Percentiles rank a stretch among this genome's conserved stretches.
phyloP scores from a whole-genome alignment of 2,797 vertebrate genomes.

The Cirrhinus molitorella region DNA sequence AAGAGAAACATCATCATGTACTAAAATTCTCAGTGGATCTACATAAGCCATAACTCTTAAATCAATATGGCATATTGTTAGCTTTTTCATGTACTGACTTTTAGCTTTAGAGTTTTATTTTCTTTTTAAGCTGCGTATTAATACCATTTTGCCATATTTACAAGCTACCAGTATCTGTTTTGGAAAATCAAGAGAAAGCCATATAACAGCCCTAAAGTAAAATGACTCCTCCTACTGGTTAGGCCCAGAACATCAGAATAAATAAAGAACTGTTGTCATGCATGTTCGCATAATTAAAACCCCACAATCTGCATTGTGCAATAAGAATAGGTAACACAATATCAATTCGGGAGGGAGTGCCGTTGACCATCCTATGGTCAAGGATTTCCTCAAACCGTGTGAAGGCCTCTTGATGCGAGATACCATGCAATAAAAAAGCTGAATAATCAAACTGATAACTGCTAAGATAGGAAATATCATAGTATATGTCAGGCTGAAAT shows the following conservation, averaged over 20 bases:
- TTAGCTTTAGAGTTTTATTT: not conserved
- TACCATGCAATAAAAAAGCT: not conserved
- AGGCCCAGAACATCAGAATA: conserved; percentile 44
- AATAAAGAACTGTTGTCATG: conserved; percentile 38
- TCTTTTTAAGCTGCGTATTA: not conserved
- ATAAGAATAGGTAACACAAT: conserved; percentile 2
- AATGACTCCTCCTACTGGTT: conserved; percentile 51
- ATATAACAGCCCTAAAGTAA: conserved; percentile 27
- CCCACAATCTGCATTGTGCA: not conserved
- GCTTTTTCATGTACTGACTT: not conserved
- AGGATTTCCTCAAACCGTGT: conserved; percentile 4
- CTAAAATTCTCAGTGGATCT: not conserved
- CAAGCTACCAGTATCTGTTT: not conserved
- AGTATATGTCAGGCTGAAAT: not conserved
- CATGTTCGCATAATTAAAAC: conserved; percentile 25
- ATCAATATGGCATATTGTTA: not conserved
- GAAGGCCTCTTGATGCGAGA: conserved; percentile 22
- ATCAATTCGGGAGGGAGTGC: not conserved
- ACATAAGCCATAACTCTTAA: not conserved
- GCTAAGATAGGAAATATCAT: not conserved
- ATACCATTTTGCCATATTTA: not conserved
- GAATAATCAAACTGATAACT: conserved; percentile 12
- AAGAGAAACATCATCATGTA: conserved; percentile 8
- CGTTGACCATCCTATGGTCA: not conserved
- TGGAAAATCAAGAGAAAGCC: not conserved